A percentile compares a stretch with the other conserved stretches of the same genome.
phyloP scores from a whole-genome alignment of 2,113 vertebrate species.

The Corynorhinus townsendii region DNA sequence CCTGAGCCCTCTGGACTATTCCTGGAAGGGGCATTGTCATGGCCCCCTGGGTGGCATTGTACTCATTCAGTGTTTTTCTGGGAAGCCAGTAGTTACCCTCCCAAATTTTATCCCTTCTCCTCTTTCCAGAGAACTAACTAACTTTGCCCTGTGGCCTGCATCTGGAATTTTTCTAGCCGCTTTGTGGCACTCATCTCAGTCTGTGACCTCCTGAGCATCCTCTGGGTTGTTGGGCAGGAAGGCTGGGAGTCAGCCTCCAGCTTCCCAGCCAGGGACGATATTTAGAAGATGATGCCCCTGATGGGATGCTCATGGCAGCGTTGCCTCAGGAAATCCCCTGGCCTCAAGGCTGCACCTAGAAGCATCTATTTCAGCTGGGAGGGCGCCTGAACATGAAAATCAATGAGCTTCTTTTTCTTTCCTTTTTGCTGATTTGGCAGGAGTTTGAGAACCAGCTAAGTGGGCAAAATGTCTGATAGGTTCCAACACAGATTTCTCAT shows the following conservation, averaged over 20 bases:
- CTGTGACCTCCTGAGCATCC: not conserved
- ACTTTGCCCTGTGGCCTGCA: not conserved
- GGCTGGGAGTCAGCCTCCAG: not conserved
- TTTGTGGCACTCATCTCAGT: not conserved
- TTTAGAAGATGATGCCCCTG: not conserved
- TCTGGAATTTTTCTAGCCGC: not conserved
- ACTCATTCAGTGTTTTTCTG: not conserved
- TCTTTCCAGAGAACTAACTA: not conserved
- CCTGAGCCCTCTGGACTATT: not conserved
- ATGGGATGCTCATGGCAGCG: not conserved
- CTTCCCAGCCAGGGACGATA: not conserved
- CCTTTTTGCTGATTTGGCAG: not conserved
- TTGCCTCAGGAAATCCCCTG: conserved; percentile 49
- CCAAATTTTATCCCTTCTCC: not conserved
- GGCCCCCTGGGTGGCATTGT: not conserved
- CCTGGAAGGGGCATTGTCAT: not conserved
- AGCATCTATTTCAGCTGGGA: not conserved
- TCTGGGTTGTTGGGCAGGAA: not conserved
- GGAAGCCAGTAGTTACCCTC: not conserved
- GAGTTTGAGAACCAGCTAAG: not conserved
- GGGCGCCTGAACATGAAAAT: not conserved
- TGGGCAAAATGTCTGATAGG: not conserved
- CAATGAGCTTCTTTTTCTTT: not conserved
- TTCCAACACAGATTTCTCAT: not conserved
- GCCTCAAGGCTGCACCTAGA: not conserved